These are phyloP conservation scores for Apis cerana DNA, from an alignment of 1,140 invertebrate genomes.

Conservation along the genomic window DNA sequence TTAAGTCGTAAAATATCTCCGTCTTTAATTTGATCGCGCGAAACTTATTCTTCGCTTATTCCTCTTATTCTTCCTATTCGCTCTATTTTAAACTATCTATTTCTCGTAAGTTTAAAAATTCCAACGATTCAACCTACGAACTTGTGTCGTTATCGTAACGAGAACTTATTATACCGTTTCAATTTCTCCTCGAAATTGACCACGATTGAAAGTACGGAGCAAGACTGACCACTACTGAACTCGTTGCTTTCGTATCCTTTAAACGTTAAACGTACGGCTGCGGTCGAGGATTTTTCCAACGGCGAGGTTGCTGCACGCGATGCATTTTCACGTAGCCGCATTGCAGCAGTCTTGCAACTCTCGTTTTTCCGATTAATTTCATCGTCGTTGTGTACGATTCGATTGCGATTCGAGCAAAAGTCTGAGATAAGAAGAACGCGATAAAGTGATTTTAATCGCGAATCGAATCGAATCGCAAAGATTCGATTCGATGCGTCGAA, in stretches of 20 bases:
- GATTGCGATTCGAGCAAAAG: slow-evolving; percentile 3
- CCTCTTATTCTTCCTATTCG: too few species aligned
- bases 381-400: slow-evolving; percentile 3
- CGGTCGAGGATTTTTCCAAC: slow-evolving; percentile 20
- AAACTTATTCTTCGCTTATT: too few species aligned
- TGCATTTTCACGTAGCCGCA: slow-evolving; percentile 21
- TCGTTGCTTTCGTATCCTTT: slow-evolving; percentile 17
- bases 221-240: slow-evolving; percentile 10
- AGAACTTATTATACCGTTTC: not conserved
- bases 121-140: too few species aligned
- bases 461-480: not conserved
- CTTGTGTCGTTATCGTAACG: not conserved
- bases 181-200: slow-evolving; percentile 30
- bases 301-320: slow-evolving; percentile 22
- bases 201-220: slow-evolving; percentile 19
- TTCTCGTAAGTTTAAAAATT: too few species aligned
- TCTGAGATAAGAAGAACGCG: not conserved
- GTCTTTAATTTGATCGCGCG: too few species aligned
- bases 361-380: slow-evolving; percentile 45
- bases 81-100: too few species aligned
- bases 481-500: too few species aligned
- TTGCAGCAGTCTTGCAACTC: not conserved
- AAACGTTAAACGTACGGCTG: slow-evolving; percentile 33
- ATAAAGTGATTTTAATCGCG: not conserved
- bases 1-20: not conserved